A percentile compares a stretch with the other conserved stretches of the same genome.
Evolutionary conservation across 2,888 invertebrate genomes (phyloP).

Genomic region (Nymphalis polychloros): DNA sequence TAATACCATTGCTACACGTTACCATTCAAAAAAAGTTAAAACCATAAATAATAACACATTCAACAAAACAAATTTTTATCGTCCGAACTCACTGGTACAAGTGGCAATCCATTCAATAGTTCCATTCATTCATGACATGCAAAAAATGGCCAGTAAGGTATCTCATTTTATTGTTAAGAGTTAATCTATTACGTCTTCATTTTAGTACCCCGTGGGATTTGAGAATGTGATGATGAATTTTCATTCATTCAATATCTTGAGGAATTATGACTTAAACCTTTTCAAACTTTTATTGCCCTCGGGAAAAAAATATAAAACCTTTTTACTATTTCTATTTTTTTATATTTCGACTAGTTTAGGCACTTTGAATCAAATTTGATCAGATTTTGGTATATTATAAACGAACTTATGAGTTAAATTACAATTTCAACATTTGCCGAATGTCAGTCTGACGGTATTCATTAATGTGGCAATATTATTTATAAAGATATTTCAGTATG

Average conservation of each 20-base stretch:
- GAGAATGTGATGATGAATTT: conserved; percentile 58
- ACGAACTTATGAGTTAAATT: too few species aligned
- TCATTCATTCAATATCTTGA: conserved; percentile 50
- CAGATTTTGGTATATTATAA: too few species aligned
- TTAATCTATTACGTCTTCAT: conserved; percentile 73
- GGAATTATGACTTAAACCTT: conserved; percentile 33
- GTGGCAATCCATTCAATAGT: conserved; percentile 49
- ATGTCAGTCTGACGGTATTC: neutral
- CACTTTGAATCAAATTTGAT: too few species aligned
- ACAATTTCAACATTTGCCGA: too few species aligned
- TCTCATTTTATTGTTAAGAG: conserved; percentile 50
- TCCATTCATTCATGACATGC: conserved; percentile 63
- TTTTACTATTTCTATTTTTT: conserved; percentile 2
- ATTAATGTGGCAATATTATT: neutral
- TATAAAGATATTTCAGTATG: neutral
- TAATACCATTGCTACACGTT: conserved; percentile 7
- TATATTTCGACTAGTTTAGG: too few species aligned
- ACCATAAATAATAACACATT: conserved; percentile 69
- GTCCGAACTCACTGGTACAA: conserved; percentile 50
- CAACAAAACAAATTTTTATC: conserved; percentile 78
- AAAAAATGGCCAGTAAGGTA: conserved; percentile 49
- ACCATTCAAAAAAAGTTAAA: conserved; percentile 45
- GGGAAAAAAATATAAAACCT: conserved; percentile 8
- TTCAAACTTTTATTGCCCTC: conserved; percentile 14
- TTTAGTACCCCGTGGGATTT: conserved; percentile 70